Percentiles rank a stretch among this genome's conserved stretches.
These are phyloP conservation scores for Macrocentrus cingulum DNA, from an alignment of 1,140 invertebrate species.

Conservation along the genomic window DNA sequence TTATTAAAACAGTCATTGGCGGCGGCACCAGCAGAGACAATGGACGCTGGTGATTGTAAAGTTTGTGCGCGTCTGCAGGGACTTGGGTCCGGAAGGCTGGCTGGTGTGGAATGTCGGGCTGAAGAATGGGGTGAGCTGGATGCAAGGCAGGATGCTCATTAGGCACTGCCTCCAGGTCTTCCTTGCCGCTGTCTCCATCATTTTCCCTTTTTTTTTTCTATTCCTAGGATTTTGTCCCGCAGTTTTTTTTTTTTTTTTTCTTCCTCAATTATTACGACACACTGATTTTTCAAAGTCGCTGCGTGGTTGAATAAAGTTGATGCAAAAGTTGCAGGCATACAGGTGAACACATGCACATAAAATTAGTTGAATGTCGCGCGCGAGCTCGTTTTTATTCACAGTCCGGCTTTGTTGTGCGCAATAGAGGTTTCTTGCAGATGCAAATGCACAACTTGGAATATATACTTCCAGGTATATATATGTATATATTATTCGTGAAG, in stretches of 20 bases:
- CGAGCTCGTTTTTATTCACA: too few species aligned
- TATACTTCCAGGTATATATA: too few species aligned
- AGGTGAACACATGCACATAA: too few species aligned
- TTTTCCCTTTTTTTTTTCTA: background rate
- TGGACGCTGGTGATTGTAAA: background rate
- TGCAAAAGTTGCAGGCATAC: too few species aligned
- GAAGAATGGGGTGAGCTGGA: background rate
- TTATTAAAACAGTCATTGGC: slow-evolving; percentile 8
- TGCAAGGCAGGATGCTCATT: slow-evolving; percentile 15
- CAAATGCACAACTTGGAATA: too few species aligned
- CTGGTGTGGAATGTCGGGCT: background rate
- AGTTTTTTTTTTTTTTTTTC: background rate
- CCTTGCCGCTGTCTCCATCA: background rate
- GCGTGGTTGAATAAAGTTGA: too few species aligned
- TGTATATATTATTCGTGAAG: too few species aligned
- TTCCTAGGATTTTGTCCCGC: background rate
- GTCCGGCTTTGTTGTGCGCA: too few species aligned
- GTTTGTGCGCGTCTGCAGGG: background rate
- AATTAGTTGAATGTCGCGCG: too few species aligned
- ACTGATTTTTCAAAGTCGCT: too few species aligned
- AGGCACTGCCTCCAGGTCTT: slow-evolving; percentile 14
- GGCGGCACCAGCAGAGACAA: background rate
- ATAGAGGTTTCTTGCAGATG: too few species aligned
- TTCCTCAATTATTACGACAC: background rate
- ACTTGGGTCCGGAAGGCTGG: background rate